These are phyloP conservation scores for Archaeoteleia sp. DNA, from an alignment of 2,888 invertebrate species.

Conservation along the genomic window DNA sequence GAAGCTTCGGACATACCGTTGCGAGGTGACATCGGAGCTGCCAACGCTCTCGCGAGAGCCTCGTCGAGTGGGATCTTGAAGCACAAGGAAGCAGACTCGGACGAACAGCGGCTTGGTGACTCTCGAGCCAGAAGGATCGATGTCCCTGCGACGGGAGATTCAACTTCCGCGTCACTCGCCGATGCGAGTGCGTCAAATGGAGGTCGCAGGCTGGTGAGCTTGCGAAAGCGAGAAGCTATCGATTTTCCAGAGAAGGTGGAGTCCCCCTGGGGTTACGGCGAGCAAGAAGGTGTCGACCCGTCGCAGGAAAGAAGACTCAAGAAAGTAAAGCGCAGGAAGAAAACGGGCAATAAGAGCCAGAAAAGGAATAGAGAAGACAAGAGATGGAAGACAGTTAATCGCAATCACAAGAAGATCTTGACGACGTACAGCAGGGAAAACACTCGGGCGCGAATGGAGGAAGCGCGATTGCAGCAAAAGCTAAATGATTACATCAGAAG, in stretches of 20 bases:
- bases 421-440: slow-evolving; percentile 40
- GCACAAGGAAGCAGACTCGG: slow-evolving; percentile 6
- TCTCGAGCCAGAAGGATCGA: slow-evolving; percentile 3
- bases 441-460: slow-evolving; percentile 27
- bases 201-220: slow-evolving; percentile 23
- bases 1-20: slow-evolving; percentile 55
- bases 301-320: slow-evolving; percentile 16
- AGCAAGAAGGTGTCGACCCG: slow-evolving; percentile 59
- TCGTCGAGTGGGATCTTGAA: slow-evolving; percentile 3
- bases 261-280: slow-evolving; percentile 65
- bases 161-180: slow-evolving; percentile 32
- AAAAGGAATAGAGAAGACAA: slow-evolving; percentile 47
- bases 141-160: slow-evolving; percentile 6
- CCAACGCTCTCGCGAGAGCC: slow-evolving; percentile 28
- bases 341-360: slow-evolving; percentile 46
- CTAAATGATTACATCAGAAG: slow-evolving; percentile 49
- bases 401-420: slow-evolving; percentile 16
- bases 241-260: slow-evolving; percentile 54
- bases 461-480: slow-evolving; percentile 35
- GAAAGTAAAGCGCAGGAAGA: slow-evolving; percentile 26
- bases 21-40: slow-evolving; percentile 65
- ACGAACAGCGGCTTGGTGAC: slow-evolving; percentile 2
- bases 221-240: slow-evolving; percentile 53
- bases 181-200: slow-evolving; percentile 39
- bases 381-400: slow-evolving; percentile 38